These are phyloP conservation scores for Galaxea fascicularis DNA, from an alignment of 92 coral and sea anemone species.

Conservation along the genomic window DNA sequence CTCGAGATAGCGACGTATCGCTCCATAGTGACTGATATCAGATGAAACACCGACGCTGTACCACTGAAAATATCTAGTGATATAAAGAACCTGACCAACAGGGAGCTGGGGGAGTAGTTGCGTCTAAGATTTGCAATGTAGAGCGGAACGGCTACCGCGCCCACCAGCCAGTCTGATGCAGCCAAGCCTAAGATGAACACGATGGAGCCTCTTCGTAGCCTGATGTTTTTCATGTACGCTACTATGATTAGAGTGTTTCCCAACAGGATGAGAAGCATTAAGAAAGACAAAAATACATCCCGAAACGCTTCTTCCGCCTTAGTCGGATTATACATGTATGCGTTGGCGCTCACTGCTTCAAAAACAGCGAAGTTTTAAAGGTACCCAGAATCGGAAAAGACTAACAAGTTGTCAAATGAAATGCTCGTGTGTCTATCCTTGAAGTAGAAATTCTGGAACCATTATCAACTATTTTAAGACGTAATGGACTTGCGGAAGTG, in stretches of 20 bases:
- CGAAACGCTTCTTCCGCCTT: slow-evolving; percentile 15
- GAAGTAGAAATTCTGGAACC: not conserved
- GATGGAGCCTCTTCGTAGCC: slow-evolving; percentile 55
- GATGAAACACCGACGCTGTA: slow-evolving; percentile 88
- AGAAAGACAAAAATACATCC: slow-evolving; percentile 41
- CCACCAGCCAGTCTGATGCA: slow-evolving; percentile 57
- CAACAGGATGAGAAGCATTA: slow-evolving; percentile 23
- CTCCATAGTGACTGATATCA: slow-evolving; percentile 87
- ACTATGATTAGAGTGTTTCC: slow-evolving; percentile 60
- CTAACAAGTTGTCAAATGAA: not conserved
- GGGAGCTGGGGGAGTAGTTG: not conserved
- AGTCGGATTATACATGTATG: slow-evolving; percentile 16
- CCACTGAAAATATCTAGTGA: slow-evolving; percentile 92
- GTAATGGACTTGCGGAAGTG: slow-evolving; percentile 15
- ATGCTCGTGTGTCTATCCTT: not conserved
- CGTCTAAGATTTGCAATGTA: slow-evolving; percentile 46
- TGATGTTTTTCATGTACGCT: slow-evolving; percentile 45
- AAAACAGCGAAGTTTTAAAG: not conserved
- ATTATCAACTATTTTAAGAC: not conserved
- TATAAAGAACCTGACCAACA: slow-evolving; percentile 53
- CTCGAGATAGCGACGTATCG: slow-evolving; percentile 86
- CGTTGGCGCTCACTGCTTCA: not conserved
- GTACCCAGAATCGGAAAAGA: too few species aligned
- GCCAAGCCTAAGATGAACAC: slow-evolving; percentile 58
- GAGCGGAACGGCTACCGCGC: slow-evolving; percentile 57